Percentiles rank a stretch among this genome's conserved stretches.
Evolutionary conservation across 2,797 vertebrate genomes (phyloP).

Genomic region (Lepilemur ruficaudatus): DNA sequence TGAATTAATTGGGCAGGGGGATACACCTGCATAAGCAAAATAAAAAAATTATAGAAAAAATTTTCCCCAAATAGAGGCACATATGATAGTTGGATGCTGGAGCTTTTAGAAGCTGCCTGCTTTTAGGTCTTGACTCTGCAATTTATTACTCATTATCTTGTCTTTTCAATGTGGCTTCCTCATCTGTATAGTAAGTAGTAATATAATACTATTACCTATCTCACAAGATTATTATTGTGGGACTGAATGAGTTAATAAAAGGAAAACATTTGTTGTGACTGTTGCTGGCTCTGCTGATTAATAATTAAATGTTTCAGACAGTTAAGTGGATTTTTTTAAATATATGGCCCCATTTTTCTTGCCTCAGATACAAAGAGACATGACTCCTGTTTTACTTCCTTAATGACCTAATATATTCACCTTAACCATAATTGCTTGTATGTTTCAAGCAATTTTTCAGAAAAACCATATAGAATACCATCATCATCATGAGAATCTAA

Average conservation of each 20-base stretch:
- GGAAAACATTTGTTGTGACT: background rate
- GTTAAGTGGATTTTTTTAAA: background rate
- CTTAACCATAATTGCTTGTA: background rate
- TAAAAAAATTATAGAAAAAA: background rate
- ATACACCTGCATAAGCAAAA: background rate
- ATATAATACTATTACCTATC: background rate
- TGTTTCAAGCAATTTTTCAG: constrained; percentile 21
- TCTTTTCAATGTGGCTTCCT: background rate
- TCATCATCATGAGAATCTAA: background rate
- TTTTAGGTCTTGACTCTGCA: background rate
- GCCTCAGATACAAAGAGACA: background rate
- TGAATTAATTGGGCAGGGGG: background rate
- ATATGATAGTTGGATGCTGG: background rate
- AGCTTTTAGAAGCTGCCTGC: background rate
- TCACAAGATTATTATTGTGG: background rate
- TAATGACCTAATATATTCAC: background rate
- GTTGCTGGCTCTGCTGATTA: background rate
- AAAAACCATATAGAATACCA: background rate
- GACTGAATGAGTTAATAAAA: background rate
- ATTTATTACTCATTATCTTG: background rate
- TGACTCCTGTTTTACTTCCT: background rate
- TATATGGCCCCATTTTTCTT: background rate
- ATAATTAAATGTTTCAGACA: background rate
- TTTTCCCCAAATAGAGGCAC: background rate
- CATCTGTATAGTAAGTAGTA: background rate